These are phyloP conservation scores for Chromoteleia sp. DNA, from an alignment of 2,888 invertebrate genomes.

Conservation along the genomic window DNA sequence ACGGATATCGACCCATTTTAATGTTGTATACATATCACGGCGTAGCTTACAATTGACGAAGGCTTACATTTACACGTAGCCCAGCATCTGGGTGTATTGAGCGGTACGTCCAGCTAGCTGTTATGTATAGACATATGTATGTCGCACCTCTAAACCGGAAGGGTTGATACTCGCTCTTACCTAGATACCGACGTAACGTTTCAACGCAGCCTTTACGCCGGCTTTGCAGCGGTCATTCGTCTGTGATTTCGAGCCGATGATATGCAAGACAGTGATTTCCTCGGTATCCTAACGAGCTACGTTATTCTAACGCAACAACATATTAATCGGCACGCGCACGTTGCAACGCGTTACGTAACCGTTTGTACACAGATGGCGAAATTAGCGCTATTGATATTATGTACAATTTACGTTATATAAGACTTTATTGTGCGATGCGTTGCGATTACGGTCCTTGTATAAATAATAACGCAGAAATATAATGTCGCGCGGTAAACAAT, in stretches of 20 bases:
- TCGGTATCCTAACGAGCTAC: slow-evolving; percentile 43
- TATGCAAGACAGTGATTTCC: slow-evolving; percentile 56
- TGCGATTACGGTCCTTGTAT: neutral
- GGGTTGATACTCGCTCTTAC: slow-evolving; percentile 47
- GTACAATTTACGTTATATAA: slow-evolving; percentile 15
- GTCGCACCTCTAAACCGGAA: slow-evolving; percentile 50
- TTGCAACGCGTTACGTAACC: slow-evolving; percentile 12
- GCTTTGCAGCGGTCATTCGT: slow-evolving; percentile 26
- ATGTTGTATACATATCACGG: slow-evolving; percentile 39
- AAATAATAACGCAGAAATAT: neutral
- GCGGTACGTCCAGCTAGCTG: slow-evolving; percentile 58
- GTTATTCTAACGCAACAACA: slow-evolving; percentile 33
- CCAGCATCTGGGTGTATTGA: slow-evolving; percentile 45
- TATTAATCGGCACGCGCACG: slow-evolving; percentile 29
- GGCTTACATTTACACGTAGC: slow-evolving; percentile 49
- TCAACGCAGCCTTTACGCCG: slow-evolving; percentile 20
- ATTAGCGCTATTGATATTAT: slow-evolving; percentile 17
- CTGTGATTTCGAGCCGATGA: slow-evolving; percentile 45
- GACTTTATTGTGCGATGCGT: neutral
- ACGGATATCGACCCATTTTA: slow-evolving; percentile 40
- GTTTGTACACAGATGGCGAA: slow-evolving; percentile 18
- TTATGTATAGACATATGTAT: slow-evolving; percentile 57
- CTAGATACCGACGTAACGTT: slow-evolving; percentile 43
- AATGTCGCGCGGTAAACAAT: neutral
- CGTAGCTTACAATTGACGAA: slow-evolving; percentile 40